A percentile compares a stretch with the other conserved stretches of the same genome.
These are phyloP conservation scores for Melipona quadrifasciata DNA, from an alignment of 1,140 invertebrate species.

Conservation along the genomic window DNA sequence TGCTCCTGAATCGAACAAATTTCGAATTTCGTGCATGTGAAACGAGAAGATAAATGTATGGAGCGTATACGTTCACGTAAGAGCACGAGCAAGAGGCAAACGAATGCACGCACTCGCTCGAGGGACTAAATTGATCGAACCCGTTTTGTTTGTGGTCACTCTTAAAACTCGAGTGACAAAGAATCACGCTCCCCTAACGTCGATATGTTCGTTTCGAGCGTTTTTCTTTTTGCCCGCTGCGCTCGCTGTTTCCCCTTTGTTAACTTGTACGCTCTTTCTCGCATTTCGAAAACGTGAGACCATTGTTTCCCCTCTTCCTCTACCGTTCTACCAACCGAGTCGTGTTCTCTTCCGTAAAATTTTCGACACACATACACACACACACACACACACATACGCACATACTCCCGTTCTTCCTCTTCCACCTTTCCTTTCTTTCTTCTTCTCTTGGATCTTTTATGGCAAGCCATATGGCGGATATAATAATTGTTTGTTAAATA, in stretches of 20 bases:
- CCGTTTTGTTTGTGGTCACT: slow-evolving; percentile 81
- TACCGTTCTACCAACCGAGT: background rate
- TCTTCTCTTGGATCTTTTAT: background rate
- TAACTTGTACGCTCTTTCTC: slow-evolving; percentile 50
- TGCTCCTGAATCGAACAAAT: slow-evolving; percentile 73
- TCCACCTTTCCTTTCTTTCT: background rate
- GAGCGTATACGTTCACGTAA: slow-evolving; percentile 18
- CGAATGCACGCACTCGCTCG: slow-evolving; percentile 69
- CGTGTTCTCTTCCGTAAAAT: slow-evolving; percentile 22
- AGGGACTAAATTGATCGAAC: slow-evolving; percentile 74
- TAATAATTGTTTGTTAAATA: background rate
- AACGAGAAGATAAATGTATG: slow-evolving; percentile 46
- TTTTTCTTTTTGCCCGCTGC: slow-evolving; percentile 43
- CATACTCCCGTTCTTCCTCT: background rate
- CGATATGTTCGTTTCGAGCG: slow-evolving; percentile 55
- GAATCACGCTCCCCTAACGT: slow-evolving; percentile 50
- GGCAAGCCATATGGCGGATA: too few species aligned
- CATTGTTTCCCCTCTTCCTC: slow-evolving; percentile 62
- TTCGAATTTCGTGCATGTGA: slow-evolving; percentile 27
- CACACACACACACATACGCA: too few species aligned
- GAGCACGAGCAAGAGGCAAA: slow-evolving; percentile 58
- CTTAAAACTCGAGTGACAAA: slow-evolving; percentile 69
- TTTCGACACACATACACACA: background rate
- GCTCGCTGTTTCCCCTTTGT: slow-evolving; percentile 37
- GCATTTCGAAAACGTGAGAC: slow-evolving; percentile 68